phyloP scores from a whole-genome alignment of 2,888 invertebrate genomes.

The Protonemura montana region DNA sequence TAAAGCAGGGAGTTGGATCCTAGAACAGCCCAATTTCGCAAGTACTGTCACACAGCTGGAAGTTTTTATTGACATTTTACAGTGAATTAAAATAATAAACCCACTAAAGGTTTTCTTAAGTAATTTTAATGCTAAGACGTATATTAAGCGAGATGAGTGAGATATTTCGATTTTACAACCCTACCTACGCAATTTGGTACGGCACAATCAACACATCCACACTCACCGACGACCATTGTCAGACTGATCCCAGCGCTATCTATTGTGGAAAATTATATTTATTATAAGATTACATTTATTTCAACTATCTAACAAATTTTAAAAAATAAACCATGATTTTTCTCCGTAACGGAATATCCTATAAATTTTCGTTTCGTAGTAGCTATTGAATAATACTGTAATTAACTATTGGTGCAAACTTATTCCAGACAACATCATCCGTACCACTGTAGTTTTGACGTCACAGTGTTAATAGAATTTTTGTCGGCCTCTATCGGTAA shows the following conservation, averaged over 20 bases:
- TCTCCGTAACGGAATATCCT: too few species aligned
- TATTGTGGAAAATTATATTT: constrained; percentile 41
- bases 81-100: neutral
- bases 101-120: neutral
- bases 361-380: neutral
- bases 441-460: constrained; percentile 32
- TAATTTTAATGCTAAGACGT: neutral
- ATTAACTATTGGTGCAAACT: neutral
- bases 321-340: too few species aligned
- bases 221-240: constrained; percentile 43
- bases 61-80: neutral
- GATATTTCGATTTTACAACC: constrained; percentile 4
- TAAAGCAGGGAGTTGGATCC: neutral
- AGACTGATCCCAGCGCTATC: constrained; percentile 49
- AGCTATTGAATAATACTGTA: neutral
- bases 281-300: neutral
- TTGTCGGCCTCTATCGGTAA: constrained; percentile 7
- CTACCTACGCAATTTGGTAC: constrained; percentile 40
- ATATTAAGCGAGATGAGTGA: neutral
- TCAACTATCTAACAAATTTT: neutral
- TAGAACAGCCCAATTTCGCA: neutral
- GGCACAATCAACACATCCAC: constrained; percentile 44
- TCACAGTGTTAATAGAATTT: neutral
- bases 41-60: neutral
- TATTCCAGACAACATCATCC: neutral